Evolutionary conservation across 2,888 invertebrate species (phyloP), one percentile per base, ranked within the genome.

Genomic region (Blastobasis lacticolella): DNA sequence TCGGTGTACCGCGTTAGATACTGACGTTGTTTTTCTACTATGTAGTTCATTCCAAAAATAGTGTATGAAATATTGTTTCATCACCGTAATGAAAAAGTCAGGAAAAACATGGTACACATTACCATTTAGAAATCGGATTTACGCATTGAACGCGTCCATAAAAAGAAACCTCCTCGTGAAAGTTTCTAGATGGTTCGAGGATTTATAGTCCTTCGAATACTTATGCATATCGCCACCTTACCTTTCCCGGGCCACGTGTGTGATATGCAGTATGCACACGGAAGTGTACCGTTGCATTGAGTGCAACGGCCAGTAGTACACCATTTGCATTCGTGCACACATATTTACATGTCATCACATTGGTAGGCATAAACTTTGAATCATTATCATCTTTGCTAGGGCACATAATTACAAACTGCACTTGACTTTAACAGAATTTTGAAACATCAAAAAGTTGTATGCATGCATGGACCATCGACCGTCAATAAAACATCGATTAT

Each of bases 201-300:
- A 67, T 71, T 67, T 66, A 71, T 69, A 62, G 62, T 52, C 57
- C 56, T 65, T 71, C 75, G 71, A 74, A 77, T 79, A 79, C 78
- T 71, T 67, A 78, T 74, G 65, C 65, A 60, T 57, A 23, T 60
- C 64, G 59, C 67, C 58, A 62, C 66, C 67, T 69, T 73, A 66
- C 67, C 64, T 73, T 81, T 80, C 75, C 75, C 64, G 62, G 55
- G 59, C 23, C 73, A 69, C 77, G 73, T 66, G 66, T 66, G 70
- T 70, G 66, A 72, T 65, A 69, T 23, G 23, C 23, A 23, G 3
- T 71, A 60, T 66, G 75, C 74, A 67, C 73, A 71, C 69, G 80
- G 72, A 72, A 69, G 73, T 76, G 81, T 80, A 79, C 78, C 74
- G 76, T 76, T 76, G 66, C 69, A 67, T 78, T 78, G 81, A 81